Conservation (phyloP, 2,888 invertebrate genomes). For the Gastracanthus pulcherrimus region DNA sequence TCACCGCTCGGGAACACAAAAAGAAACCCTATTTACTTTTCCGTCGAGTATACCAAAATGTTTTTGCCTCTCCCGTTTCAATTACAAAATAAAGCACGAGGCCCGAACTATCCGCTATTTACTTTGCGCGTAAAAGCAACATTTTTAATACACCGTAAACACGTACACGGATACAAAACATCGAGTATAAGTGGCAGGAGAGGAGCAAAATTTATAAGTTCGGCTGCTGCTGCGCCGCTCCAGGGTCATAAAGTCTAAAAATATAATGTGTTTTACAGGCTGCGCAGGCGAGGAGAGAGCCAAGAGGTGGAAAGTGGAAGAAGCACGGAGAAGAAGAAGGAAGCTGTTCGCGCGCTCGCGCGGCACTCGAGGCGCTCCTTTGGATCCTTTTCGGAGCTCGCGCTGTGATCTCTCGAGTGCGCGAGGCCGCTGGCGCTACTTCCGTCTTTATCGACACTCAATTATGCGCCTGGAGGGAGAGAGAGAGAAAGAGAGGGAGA, state of each 20-base stretch:
- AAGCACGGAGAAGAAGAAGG: neutral
- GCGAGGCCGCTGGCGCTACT: conserved; percentile 13
- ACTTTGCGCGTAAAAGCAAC: neutral
- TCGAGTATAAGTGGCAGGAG: neutral
- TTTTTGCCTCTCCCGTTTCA: neutral
- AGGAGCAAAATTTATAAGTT: conserved; percentile 41
- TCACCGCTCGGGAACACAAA: too few relatives aligned
- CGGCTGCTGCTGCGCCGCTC: neutral
- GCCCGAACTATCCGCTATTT: neutral
- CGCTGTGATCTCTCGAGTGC: too few relatives aligned
- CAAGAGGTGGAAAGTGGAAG: conserved; percentile 5
- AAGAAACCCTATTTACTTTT: neutral
- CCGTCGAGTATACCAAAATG: neutral
- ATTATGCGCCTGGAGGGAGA: conserved; percentile 10
- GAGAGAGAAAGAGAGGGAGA: neutral
- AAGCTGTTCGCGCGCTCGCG: neutral
- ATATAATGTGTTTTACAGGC: conserved; percentile 24
- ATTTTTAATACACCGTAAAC: neutral
- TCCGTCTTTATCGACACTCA: conserved; percentile 45
- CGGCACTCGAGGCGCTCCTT: neutral
- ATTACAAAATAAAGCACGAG: neutral
- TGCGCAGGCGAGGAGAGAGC: neutral
- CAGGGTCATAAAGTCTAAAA: conserved; percentile 49
- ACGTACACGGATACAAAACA: neutral
- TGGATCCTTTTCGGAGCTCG: too few relatives aligned